Base-by-base conservation (phyloP, 2,888 invertebrate species). In the Odontomyia ornata region DNA sequence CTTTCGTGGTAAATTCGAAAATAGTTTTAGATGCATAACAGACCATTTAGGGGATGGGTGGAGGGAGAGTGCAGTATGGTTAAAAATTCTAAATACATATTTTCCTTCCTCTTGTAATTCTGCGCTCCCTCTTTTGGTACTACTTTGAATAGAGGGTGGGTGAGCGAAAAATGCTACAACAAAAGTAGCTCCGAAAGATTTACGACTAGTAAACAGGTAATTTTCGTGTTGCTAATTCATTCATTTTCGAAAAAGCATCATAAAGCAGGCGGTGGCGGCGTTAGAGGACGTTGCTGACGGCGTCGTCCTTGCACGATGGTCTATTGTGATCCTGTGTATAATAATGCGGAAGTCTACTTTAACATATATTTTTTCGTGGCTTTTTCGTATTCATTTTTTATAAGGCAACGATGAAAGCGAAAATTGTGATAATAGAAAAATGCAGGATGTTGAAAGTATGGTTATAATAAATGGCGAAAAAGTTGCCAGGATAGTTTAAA, bases 151-250 rank as follows among this genome's bases (percentile, higher is more conserved):
- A 25, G 62, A 73, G 47, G 23, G 27, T 25, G 52, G 18, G 57
- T 65, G n/a, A 21, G 18, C 18, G n/a, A n/a, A n/a, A n/a, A n/a
- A n/a, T n/a, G n/a, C 46, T 46, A 72, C 56, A 75, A 75, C 52
- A 76, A 77, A 76, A 69, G 77, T 43, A 69, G 47, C 23, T n/a
- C 27, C 7, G 25, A 76, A 67, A 78, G 77, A 78, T 78, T 78
- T 78, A 78, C 77, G 78, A 77, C 77, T 78, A 77, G 78, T 78
- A 78, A 78, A 78, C 78, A 78, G 78, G 78, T 78, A 78, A 78
- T 78, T 78, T 78, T 78, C 78, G 78, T 78, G 78, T 72, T 78
- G 78, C 47, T 77, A 78, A 78, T 78, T 78, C 78, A 78, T 78
- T 78, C 78, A 77, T 71, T 77, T 78, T 78, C 75, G 57, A 72